phyloP scores from a whole-genome alignment of 2,888 invertebrate species.

The Diplolepis rosae region DNA sequence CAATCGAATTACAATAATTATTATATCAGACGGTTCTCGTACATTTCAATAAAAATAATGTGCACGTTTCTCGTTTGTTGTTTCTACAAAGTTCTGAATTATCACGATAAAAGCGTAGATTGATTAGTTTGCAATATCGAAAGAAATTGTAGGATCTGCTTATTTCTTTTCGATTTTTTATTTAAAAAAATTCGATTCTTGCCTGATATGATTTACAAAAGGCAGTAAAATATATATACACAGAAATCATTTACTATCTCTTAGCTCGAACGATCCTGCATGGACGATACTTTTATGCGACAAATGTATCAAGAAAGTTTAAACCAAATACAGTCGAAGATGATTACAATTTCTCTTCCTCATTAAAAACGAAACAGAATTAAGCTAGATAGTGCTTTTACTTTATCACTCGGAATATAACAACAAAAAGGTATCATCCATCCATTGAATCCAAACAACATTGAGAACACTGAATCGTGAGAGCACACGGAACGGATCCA shows the following conservation, averaged over 20 bases:
- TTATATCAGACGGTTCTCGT: conserved; percentile 52
- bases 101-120: conserved; percentile 24
- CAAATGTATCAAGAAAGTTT: not conserved
- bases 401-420: not conserved
- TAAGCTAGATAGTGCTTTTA: not conserved
- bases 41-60: conserved; percentile 58
- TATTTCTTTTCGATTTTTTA: not conserved
- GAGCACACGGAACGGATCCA: conserved; percentile 55
- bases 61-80: conserved; percentile 13
- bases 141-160: conserved; percentile 21
- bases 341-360: not conserved
- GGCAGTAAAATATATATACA: conserved; percentile 24
- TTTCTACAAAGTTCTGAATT: conserved; percentile 10
- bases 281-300: not conserved
- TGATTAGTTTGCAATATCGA: conserved; percentile 22
- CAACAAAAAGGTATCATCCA: conserved; percentile 48
- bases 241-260: conserved; percentile 18
- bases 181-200: not conserved
- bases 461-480: conserved; percentile 61
- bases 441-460: conserved; percentile 37
- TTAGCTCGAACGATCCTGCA: conserved; percentile 11
- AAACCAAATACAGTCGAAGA: not conserved
- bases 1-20: conserved; percentile 51
- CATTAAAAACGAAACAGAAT: not conserved
- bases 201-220: conserved; percentile 5